These are phyloP conservation scores for Pristionchus fissidentatus DNA, from an alignment of 2,888 invertebrate species.

Conservation along the genomic window DNA sequence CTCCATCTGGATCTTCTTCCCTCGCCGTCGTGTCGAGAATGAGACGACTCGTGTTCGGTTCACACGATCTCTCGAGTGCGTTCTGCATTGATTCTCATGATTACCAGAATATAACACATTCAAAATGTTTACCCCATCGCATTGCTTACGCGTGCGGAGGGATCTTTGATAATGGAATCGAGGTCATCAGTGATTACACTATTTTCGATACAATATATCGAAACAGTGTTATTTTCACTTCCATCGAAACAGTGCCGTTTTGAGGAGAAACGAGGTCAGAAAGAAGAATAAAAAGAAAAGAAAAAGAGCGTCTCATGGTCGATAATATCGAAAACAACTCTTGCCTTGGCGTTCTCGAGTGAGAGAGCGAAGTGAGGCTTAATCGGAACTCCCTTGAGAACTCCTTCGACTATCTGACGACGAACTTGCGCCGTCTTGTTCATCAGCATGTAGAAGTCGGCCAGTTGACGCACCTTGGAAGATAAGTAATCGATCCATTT, in stretches of 20 bases:
- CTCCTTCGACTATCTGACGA: constrained; percentile 68
- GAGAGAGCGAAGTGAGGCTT: constrained; percentile 64
- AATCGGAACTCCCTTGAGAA: constrained; percentile 68
- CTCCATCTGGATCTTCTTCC: constrained; percentile 55
- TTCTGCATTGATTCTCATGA: constrained; percentile 53
- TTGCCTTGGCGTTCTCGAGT: constrained; percentile 68
- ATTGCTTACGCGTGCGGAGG: no score
- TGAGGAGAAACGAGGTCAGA: no score
- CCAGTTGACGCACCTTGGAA: constrained; percentile 58
- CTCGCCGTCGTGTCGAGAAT: constrained; percentile 56
- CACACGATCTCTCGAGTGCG: constrained; percentile 62
- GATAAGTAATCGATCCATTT: not conserved
- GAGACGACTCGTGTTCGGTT: constrained; percentile 54
- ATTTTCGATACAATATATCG: no score
- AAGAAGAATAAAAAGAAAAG: not conserved
- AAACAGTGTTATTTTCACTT: no score
- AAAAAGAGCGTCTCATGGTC: no score
- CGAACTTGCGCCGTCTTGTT: constrained; percentile 65
- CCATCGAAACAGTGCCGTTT: no score
- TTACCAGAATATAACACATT: no score
- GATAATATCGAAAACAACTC: not conserved
- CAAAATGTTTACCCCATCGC: no score
- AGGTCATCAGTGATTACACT: no score
- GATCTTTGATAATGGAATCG: no score
- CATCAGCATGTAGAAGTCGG: constrained; percentile 70